Conservation (phyloP, 2,888 invertebrate genomes). For the Cerastoderma edule region DNA sequence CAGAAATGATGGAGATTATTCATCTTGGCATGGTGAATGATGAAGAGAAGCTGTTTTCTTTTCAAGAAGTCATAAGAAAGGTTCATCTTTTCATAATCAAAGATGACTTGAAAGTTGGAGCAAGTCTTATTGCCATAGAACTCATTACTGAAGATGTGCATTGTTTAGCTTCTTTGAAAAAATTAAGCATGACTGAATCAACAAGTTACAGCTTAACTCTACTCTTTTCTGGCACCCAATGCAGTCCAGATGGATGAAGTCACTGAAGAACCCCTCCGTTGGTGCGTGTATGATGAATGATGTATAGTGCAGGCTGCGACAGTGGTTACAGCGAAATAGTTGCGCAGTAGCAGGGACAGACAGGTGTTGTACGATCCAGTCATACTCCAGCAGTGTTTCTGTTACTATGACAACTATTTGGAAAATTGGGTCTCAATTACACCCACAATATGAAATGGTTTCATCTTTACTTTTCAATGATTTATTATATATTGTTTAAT, state of each 20-base stretch:
- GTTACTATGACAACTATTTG: constrained; percentile 46
- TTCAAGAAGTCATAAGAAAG: too few species aligned
- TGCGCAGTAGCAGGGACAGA: constrained; percentile 46
- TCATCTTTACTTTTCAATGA: too few species aligned
- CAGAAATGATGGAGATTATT: not conserved
- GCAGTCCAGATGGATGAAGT: not conserved
- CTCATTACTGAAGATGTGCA: not conserved
- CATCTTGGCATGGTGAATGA: not conserved
- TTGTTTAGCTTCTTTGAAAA: too few species aligned
- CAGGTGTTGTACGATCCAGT: constrained; percentile 5
- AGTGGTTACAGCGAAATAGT: constrained; percentile 39
- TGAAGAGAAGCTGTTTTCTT: too few species aligned
- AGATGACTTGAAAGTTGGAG: too few species aligned
- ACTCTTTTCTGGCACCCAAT: not conserved
- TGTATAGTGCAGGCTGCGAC: constrained; percentile 51
- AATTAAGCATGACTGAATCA: too few species aligned
- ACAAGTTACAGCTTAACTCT: too few species aligned
- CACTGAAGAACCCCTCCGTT: not conserved
- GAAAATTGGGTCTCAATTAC: too few species aligned
- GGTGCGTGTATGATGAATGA: not conserved
- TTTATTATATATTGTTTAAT: too few species aligned
- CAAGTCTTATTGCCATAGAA: not conserved
- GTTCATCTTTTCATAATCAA: too few species aligned
- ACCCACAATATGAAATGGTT: too few species aligned
- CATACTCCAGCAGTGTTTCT: constrained; percentile 29